Evolutionary conservation across 2,888 invertebrate genomes (phyloP), one percentile per base, ranked within the genome.

Genomic region (Willowsia nigromaculata): DNA sequence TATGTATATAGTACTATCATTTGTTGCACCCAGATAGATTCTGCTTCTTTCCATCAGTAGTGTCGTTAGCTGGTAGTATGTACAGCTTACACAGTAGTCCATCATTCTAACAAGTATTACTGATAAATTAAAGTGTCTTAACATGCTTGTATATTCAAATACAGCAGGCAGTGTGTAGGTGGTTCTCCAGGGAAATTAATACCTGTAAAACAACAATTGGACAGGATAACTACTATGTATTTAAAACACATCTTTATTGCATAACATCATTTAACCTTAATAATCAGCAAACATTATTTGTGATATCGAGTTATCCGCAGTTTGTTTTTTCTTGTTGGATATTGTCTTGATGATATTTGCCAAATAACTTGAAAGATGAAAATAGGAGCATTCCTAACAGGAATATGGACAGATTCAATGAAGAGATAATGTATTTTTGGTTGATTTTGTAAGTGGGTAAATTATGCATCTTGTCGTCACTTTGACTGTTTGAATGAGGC

Each of bases 171-270:
- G 27, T 15, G 25, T n/a, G n/a, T n/a, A n/a, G 27, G 43, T 40
- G n/a, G n/a, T 62, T 81, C 81, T 81, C 81, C 81, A 59, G 81
- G 59, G 62, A 81, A 81, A 81, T 27, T 22, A 40, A 40, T 71
- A 40, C 68, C 40, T 40, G 37, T 40, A n/a, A 7, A 40, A 43
- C 22, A 3, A 71, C 25, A 22, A 62, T 27, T 53, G 18, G 4
- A 62, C 2, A 13, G 3, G 2, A 30, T 59, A 27, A 13, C 30
- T 7, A 25, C 18, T 53, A 11, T 56, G 22, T 25, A 56, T 25
- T 25, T 4, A 56, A 50, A 18, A 50, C 50, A 11, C 6, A 22
- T 25, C 11, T 56, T 56, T 7, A 22, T 56, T 56, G 18, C 53
- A 18, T 53, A 53, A 53, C 53, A n/a, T 18, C 18, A 18, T n/a